These are phyloP conservation scores for Crotophaga sulcirostris DNA, from an alignment of 2,113 vertebrate species.

Conservation along the genomic window DNA sequence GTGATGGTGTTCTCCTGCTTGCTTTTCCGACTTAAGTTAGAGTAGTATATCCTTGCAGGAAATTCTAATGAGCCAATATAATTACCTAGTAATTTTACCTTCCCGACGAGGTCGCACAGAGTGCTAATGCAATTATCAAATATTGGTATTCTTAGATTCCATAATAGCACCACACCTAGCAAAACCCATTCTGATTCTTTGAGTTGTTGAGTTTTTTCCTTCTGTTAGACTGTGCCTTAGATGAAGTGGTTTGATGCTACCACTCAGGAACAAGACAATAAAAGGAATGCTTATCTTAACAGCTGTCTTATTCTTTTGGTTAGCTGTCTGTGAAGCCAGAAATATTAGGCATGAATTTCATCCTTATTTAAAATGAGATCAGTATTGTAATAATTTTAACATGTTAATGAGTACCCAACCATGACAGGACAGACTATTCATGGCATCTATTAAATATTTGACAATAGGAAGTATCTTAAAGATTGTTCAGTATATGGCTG, in stretches of 20 bases:
- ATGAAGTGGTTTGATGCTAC: neutral
- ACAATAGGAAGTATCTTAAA: neutral
- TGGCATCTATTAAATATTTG: constrained; percentile 2
- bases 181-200: neutral
- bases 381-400: constrained; percentile 21
- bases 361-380: constrained; percentile 25
- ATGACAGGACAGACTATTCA: neutral
- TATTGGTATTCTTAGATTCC: neutral
- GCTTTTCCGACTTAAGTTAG: neutral
- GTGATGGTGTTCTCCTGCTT: neutral
- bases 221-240: neutral
- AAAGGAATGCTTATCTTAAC: constrained; percentile 12
- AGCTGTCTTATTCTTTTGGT: neutral
- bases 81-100: constrained; percentile 43
- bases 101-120: constrained; percentile 24
- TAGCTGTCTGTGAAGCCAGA: neutral
- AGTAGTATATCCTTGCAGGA: constrained; percentile 7
- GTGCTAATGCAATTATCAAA: constrained; percentile 39
- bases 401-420: constrained; percentile 11
- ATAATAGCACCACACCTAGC: neutral
- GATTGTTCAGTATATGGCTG: neutral
- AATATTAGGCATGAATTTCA: neutral
- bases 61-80: constrained; percentile 34
- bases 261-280: constrained; percentile 7
- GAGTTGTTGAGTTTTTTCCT: neutral